Evolutionary conservation across 2,888 invertebrate genomes (phyloP).

Genomic region (Arge pagana): DNA sequence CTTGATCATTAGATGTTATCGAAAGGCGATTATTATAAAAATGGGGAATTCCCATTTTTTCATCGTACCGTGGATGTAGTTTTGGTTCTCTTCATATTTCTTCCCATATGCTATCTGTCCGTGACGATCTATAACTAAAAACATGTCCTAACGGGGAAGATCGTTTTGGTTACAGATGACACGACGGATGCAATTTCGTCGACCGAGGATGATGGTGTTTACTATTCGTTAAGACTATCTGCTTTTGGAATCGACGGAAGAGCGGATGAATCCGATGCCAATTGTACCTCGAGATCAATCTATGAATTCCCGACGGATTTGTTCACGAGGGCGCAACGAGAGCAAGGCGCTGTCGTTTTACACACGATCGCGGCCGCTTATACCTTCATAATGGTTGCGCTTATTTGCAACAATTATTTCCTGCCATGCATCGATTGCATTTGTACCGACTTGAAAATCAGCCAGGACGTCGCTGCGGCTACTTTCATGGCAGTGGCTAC

Average conservation of each 20-base stretch:
- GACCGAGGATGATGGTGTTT: too few species aligned
- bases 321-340: slow-evolving; percentile 69
- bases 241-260: neutral
- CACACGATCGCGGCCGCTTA: slow-evolving; percentile 81
- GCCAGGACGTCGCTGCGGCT: slow-evolving; percentile 91
- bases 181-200: neutral
- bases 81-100: too few species aligned
- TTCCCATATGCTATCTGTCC: too few species aligned
- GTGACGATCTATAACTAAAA: too few species aligned
- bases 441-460: slow-evolving; percentile 77
- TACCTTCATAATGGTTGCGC: slow-evolving; percentile 82
- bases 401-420: slow-evolving; percentile 91
- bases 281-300: slow-evolving; percentile 54
- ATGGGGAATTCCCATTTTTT: too few species aligned
- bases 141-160: too few species aligned
- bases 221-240: neutral
- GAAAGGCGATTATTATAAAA: too few species aligned
- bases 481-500: slow-evolving; percentile 97
- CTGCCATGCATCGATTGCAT: slow-evolving; percentile 88
- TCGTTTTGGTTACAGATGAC: neutral
- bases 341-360: slow-evolving; percentile 77
- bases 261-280: too few species aligned
- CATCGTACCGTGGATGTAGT: too few species aligned
- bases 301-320: slow-evolving; percentile 66
- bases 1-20: too few species aligned